Base-by-base conservation (phyloP, 2,797 vertebrate species). In the Choloepus didactylus region DNA sequence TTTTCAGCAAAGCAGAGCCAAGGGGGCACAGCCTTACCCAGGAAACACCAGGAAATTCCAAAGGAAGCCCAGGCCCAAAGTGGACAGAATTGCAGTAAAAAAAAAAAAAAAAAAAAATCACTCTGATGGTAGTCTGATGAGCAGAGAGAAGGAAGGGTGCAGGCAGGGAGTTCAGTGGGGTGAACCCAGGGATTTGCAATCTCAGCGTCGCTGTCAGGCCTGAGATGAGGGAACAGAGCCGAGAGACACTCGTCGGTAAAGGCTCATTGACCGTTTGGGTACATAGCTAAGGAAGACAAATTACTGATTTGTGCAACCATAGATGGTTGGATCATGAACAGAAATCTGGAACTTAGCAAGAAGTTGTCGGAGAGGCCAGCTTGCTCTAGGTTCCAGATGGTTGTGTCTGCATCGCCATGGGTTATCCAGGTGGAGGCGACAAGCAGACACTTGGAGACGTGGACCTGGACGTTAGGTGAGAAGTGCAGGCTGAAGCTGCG, bases 251-350 rank as follows among this genome's bases (percentile, higher is more conserved):
- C 4, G n/a, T 29, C 19, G 29, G 31, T 21, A 11, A 69, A 16
- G 56, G n/a, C 19, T 21, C 7, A 2, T 27, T 2, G 25, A 14
- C 41, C 18, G 6, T 18, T 59, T 10, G 29, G 49, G 69, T 54
- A 15, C 2, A 0, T n/a, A 31, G 64, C 15, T 0, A 21, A 66
- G 64, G 10, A 67, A 44, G 81, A n/a, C 35, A n/a, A 29, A 15
- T 27, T 23, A 1, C 18, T 23, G 54, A 19, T 25, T 5, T 0
- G 9, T 23, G 0, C 6, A 2, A 6, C 87, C 1, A 0, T 41
- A 6, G 25, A 35, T 2, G 31, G 12, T 8, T 0, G 19, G 51
- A n/a, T 77, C 35, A 0, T 16, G 23, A 27, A 23, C 25, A n/a
- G 86, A 83, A 80, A 25, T 9, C 29, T 79, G 79, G 66, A 90